These are phyloP conservation scores for Petroica traversi DNA, from an alignment of 2,113 vertebrate species.

Conservation along the genomic window DNA sequence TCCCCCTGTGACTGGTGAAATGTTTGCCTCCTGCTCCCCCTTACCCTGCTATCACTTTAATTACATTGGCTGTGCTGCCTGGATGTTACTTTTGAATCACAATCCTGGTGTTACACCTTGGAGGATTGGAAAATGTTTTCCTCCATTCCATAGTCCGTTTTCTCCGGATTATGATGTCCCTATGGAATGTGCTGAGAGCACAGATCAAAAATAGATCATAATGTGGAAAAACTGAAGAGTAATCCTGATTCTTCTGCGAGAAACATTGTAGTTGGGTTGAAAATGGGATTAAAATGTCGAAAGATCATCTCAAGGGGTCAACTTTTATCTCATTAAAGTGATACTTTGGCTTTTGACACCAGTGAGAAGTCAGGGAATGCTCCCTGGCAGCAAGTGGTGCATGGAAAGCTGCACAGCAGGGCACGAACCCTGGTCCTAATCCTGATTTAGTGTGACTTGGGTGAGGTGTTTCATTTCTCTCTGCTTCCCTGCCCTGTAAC, in stretches of 20 bases:
- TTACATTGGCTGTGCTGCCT: not conserved
- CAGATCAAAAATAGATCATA: not conserved
- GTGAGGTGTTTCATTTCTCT: not conserved
- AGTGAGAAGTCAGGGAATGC: not conserved
- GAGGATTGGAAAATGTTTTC: not conserved
- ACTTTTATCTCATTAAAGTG: conserved; percentile 17
- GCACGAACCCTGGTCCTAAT: not conserved
- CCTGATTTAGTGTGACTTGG: not conserved
- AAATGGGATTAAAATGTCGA: not conserved
- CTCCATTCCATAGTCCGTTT: not conserved
- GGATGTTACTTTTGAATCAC: not conserved
- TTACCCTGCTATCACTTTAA: not conserved
- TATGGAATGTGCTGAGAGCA: not conserved
- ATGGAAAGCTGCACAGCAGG: not conserved
- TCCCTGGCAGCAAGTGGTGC: not conserved
- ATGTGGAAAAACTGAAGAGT: not conserved
- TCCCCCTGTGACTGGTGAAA: not conserved
- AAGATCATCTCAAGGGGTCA: not conserved
- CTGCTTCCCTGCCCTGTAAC: not conserved
- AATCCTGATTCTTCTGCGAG: not conserved
- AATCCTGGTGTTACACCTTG: not conserved
- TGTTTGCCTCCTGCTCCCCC: not conserved
- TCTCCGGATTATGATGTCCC: not conserved
- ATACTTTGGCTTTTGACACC: not conserved
- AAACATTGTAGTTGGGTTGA: not conserved